These are phyloP conservation scores for Valencia hispanica DNA, from an alignment of 2,797 vertebrate species.

Conservation along the genomic window DNA sequence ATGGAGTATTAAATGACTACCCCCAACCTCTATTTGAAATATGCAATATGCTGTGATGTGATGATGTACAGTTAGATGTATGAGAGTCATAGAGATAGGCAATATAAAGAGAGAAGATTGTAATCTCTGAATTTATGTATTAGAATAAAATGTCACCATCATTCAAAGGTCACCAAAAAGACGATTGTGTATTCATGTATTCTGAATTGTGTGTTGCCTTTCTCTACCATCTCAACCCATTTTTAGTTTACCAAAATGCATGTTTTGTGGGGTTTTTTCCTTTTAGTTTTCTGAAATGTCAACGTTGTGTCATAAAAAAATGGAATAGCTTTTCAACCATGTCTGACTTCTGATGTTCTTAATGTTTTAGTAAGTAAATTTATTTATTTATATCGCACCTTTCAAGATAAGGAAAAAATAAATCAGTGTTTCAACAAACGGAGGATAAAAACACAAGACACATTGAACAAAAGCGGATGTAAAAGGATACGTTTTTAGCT, in stretches of 20 bases:
- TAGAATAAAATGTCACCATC: slow-evolving; percentile 59
- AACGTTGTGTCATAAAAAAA: slow-evolving; percentile 77
- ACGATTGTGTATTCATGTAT: slow-evolving; percentile 62
- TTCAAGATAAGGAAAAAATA: no score
- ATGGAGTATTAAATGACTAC: slow-evolving; percentile 32
- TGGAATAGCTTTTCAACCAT: slow-evolving; percentile 67
- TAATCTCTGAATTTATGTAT: slow-evolving; percentile 68
- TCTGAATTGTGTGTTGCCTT: slow-evolving; percentile 40
- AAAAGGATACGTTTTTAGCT: no score
- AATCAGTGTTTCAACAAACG: no score
- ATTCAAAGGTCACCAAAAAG: slow-evolving; percentile 65
- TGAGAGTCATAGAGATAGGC: slow-evolving; percentile 63
- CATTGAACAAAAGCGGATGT: no score
- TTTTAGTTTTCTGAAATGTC: slow-evolving; percentile 71
- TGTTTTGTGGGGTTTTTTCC: slow-evolving; percentile 43
- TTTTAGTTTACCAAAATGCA: slow-evolving; percentile 55
- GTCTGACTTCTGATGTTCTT: slow-evolving; percentile 36
- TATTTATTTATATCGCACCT: neutral
- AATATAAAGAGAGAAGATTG: slow-evolving; percentile 64
- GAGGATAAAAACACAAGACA: no score
- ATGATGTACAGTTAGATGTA: slow-evolving; percentile 66
- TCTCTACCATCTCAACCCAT: slow-evolving; percentile 5
- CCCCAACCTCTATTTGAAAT: slow-evolving; percentile 58
- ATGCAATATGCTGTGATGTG: slow-evolving; percentile 70
- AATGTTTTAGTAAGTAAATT: neutral